These are phyloP conservation scores for Dryobota labecula DNA, from an alignment of 2,888 invertebrate species.

Conservation along the genomic window DNA sequence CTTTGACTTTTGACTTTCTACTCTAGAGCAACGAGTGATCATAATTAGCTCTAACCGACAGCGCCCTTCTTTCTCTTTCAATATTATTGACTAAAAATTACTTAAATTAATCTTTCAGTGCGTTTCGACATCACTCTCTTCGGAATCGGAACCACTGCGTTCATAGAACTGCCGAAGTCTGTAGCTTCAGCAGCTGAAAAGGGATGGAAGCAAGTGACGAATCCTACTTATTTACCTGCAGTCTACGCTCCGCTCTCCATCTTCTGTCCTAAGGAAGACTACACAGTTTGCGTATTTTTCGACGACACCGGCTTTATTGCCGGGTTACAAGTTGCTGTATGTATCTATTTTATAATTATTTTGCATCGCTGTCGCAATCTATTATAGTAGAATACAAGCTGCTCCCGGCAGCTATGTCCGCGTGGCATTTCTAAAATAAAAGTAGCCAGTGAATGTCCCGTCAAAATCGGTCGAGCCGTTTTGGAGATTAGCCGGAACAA, in stretches of 20 bases:
- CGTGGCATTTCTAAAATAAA: no score
- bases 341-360: background rate
- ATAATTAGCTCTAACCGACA: no score
- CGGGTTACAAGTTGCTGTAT: conserved; percentile 53
- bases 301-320: conserved; percentile 58
- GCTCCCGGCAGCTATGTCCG: no score
- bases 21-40: no score
- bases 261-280: conserved; percentile 44
- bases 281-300: conserved; percentile 37
- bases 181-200: conserved; percentile 7
- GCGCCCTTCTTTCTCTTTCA: no score
- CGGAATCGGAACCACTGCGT: conserved; percentile 48
- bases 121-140: conserved; percentile 46
- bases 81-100: no score
- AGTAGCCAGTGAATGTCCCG: no score
- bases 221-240: conserved; percentile 12
- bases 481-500: no score
- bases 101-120: conserved; percentile 36
- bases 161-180: conserved; percentile 46
- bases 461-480: no score
- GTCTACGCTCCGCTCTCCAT: conserved; percentile 30
- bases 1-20: no score
- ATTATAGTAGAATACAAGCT: no score
- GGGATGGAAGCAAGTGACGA: conserved; percentile 29
- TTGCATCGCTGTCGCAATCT: no score